phyloP scores from a whole-genome alignment of 2,113 vertebrate genomes.

The Taxidea taxus region DNA sequence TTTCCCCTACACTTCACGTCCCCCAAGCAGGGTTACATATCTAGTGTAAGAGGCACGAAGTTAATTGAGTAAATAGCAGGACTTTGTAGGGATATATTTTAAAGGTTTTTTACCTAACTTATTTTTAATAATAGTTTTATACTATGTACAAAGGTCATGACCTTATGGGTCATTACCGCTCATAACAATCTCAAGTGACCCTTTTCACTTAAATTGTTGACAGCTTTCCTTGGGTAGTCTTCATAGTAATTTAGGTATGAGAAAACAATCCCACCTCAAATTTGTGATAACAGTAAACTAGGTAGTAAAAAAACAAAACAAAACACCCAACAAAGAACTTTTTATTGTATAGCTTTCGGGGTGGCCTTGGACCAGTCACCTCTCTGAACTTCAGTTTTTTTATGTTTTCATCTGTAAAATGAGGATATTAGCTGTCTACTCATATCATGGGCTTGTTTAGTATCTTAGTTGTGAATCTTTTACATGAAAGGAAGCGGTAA shows the following conservation, averaged over 20 bases:
- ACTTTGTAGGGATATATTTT: conserved; percentile 29
- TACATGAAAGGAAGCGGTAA: conserved; percentile 40
- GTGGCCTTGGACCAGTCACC: background rate
- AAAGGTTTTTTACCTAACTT: conserved; percentile 3
- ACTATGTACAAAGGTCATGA: background rate
- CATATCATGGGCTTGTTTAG: background rate
- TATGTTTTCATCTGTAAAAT: background rate
- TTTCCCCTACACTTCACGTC: background rate
- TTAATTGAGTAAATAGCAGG: conserved; percentile 14
- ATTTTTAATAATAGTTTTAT: conserved; percentile 51
- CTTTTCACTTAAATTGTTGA: conserved; percentile 27
- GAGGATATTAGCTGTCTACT: background rate
- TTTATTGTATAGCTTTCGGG: background rate
- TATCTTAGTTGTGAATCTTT: conserved; percentile 14
- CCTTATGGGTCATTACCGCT: background rate
- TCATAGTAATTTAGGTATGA: background rate
- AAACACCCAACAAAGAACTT: background rate
- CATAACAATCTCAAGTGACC: background rate
- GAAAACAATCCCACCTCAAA: background rate
- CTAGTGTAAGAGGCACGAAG: background rate
- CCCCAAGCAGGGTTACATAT: background rate
- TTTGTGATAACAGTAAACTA: conserved; percentile 1
- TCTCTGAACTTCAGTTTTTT: conserved; percentile 10
- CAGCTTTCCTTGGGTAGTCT: background rate
- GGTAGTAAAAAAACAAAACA: background rate